Percentiles rank a stretch among this genome's conserved stretches.
These are phyloP conservation scores for Ophonus ardosiacus DNA, from an alignment of 2,888 invertebrate genomes.

Conservation along the genomic window DNA sequence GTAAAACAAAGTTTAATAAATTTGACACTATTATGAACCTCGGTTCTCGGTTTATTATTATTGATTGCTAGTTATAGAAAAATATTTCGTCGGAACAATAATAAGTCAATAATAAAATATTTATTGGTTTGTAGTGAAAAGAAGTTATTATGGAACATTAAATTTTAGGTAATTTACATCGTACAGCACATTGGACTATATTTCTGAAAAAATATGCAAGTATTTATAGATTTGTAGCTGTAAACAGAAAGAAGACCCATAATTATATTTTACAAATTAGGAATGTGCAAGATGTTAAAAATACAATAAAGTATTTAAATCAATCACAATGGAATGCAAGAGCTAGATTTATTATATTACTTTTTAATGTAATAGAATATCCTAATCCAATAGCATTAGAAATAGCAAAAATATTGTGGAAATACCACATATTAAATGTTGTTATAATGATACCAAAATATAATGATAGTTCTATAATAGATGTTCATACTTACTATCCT, in stretches of 20 bases:
- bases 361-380: neutral
- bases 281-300: neutral
- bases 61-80: too few species aligned
- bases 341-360: slow-evolving; percentile 30
- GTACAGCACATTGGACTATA: slow-evolving; percentile 24
- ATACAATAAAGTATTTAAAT: slow-evolving; percentile 18
- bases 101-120: too few species aligned
- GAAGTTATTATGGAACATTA: neutral
- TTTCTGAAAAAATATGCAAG: slow-evolving; percentile 12
- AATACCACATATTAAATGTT: slow-evolving; percentile 28
- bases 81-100: too few species aligned
- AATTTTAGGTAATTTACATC: neutral
- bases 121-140: too few species aligned
- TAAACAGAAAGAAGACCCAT: neutral
- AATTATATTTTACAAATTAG: slow-evolving; percentile 41
- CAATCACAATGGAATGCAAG: slow-evolving; percentile 36
- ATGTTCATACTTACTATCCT: slow-evolving; percentile 51
- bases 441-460: slow-evolving; percentile 26
- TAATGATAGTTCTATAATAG: neutral
- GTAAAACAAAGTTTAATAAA: too few species aligned
- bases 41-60: too few species aligned
- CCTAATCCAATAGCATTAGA: neutral
- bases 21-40: too few species aligned
- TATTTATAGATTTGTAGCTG: neutral
- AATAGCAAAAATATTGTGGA: slow-evolving; percentile 28